phyloP scores from a whole-genome alignment of 2,113 vertebrate species.

The Xenus cinereus region DNA sequence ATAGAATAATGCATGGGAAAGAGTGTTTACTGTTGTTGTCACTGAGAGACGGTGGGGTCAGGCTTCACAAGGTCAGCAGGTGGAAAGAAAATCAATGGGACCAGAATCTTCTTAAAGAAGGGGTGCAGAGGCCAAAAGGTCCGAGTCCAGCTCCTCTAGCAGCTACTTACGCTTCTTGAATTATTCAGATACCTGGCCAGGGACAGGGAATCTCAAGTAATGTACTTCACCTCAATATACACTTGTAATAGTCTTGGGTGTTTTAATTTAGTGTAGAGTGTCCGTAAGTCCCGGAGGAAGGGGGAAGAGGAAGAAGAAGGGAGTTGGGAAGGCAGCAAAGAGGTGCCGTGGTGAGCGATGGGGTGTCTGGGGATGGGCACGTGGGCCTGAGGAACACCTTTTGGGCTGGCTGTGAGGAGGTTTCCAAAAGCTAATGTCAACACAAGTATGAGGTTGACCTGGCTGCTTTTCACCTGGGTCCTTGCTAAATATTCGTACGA shows the following conservation, averaged over 20 bases:
- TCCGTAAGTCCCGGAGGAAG: neutral
- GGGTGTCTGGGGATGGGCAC: neutral
- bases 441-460: neutral
- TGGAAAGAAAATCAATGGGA: neutral
- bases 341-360: fast-evolving
- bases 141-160: neutral
- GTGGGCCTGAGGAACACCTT: neutral
- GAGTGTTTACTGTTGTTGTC: neutral
- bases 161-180: neutral
- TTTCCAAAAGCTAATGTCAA: neutral
- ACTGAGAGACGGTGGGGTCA: neutral
- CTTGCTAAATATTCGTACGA: neutral
- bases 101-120: neutral
- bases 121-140: neutral
- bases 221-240: neutral
- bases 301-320: neutral
- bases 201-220: neutral
- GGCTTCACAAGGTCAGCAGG: neutral
- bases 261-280: neutral
- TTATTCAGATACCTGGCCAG: neutral
- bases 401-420: neutral
- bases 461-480: neutral
- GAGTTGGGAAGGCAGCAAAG: neutral
- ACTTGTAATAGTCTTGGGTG: neutral
- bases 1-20: neutral